A percentile compares a stretch with the other conserved stretches of the same genome.
Evolutionary conservation across 2,113 vertebrate genomes (phyloP).

Genomic region (Scolopax mira): DNA sequence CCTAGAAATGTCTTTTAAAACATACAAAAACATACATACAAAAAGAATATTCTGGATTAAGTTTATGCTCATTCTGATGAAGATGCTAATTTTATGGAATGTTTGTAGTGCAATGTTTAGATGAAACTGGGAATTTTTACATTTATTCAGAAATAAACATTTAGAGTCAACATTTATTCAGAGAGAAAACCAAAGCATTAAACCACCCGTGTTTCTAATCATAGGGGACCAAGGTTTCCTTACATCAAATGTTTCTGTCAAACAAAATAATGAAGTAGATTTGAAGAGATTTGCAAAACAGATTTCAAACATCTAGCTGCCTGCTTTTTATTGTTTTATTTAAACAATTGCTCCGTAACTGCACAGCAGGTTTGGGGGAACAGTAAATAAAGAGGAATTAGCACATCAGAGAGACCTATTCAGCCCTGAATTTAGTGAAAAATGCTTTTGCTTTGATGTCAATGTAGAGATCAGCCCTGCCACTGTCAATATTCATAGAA

Average conservation of each 20-base stretch:
- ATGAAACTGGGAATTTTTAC: background rate
- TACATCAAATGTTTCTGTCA: slow-evolving; percentile 4
- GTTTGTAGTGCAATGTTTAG: background rate
- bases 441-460: background rate
- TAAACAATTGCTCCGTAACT: background rate
- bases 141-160: background rate
- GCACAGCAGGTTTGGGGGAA: background rate
- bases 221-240: background rate
- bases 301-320: background rate
- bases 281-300: slow-evolving; percentile 28
- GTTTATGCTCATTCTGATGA: background rate
- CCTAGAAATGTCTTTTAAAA: background rate
- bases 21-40: no score
- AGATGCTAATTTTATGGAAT: background rate
- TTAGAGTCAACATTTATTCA: background rate
- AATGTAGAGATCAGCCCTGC: background rate
- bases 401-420: background rate
- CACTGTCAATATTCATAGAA: background rate
- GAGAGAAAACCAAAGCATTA: background rate
- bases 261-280: background rate
- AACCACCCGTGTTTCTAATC: background rate
- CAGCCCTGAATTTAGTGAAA: background rate
- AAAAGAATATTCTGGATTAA: background rate
- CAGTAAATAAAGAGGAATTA: background rate
- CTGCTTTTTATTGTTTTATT: slow-evolving; percentile 33